Evolutionary conservation across 1,140 invertebrate species (phyloP).

Genomic region (Lasaia peninsularis): DNA sequence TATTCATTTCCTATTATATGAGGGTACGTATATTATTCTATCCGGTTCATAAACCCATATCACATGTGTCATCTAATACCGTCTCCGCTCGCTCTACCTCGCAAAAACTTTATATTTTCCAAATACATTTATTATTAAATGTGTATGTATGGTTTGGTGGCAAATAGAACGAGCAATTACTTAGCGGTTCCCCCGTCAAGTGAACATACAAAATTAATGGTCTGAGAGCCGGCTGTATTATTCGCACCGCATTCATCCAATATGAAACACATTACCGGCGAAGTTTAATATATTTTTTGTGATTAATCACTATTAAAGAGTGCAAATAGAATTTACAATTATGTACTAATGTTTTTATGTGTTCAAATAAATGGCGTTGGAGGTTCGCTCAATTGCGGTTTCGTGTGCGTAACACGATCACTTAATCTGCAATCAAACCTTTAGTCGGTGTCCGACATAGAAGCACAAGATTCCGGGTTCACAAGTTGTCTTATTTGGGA

Average conservation of each 20-base stretch:
- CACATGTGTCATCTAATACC: too few species aligned
- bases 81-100: neutral
- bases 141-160: slow-evolving; percentile 1
- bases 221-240: slow-evolving; percentile 5
- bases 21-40: too few species aligned
- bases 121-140: neutral
- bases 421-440: too few species aligned
- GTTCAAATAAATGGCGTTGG: too few species aligned
- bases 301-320: neutral
- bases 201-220: slow-evolving; percentile 12
- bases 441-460: too few species aligned
- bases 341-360: neutral
- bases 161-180: neutral
- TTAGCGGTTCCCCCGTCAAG: slow-evolving; percentile 9
- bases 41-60: too few species aligned
- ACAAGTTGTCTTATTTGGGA: too few species aligned
- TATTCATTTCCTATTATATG: too few species aligned
- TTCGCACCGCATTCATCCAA: slow-evolving; percentile 8
- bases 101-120: neutral
- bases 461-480: too few species aligned
- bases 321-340: slow-evolving; percentile 2
- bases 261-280: slow-evolving; percentile 6
- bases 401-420: too few species aligned
- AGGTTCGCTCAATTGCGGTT: too few species aligned
- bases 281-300: slow-evolving; percentile 7